A percentile compares a stretch with the other conserved stretches of the same genome.
These are phyloP conservation scores for Neoseiulus cucumeris DNA, from an alignment of 1,140 invertebrate genomes.

Conservation along the genomic window DNA sequence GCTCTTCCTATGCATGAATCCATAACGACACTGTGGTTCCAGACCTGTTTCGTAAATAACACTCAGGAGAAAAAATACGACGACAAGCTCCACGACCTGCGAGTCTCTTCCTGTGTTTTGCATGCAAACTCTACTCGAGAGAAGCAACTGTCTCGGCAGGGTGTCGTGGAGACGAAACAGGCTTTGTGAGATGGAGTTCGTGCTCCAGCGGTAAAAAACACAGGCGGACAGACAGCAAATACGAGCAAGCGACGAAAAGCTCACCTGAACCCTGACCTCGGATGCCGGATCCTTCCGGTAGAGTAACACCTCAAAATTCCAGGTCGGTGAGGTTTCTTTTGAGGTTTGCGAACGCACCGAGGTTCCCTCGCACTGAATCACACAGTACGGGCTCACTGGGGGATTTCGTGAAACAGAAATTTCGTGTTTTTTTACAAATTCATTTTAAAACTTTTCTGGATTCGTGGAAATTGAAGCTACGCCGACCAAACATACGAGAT, in stretches of 20 bases:
- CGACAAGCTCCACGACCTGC: not conserved
- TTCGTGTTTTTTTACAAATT: not conserved
- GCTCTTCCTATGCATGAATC: not conserved
- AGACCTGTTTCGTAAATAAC: not conserved
- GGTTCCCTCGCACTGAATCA: not conserved
- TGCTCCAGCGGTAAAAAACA: not conserved
- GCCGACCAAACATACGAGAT: not conserved
- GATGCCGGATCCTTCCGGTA: not conserved
- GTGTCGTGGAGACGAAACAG: not conserved
- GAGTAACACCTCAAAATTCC: not conserved
- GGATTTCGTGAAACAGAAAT: not conserved
- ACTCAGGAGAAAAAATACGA: not conserved
- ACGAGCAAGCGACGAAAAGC: not conserved
- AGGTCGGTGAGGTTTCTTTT: not conserved
- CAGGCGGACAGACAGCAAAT: not conserved
- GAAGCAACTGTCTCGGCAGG: not conserved
- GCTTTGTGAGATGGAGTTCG: not conserved
- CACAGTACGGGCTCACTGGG: not conserved
- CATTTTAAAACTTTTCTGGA: not conserved
- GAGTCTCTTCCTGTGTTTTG: not conserved
- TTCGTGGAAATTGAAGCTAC: not conserved
- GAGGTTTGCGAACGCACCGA: not conserved
- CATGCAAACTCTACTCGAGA: not conserved
- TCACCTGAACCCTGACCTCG: not conserved
- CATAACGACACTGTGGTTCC: constrained; percentile 6